Evolutionary conservation across 2,113 vertebrate species (phyloP).

Genomic region (Peromyscus polionotus): DNA sequence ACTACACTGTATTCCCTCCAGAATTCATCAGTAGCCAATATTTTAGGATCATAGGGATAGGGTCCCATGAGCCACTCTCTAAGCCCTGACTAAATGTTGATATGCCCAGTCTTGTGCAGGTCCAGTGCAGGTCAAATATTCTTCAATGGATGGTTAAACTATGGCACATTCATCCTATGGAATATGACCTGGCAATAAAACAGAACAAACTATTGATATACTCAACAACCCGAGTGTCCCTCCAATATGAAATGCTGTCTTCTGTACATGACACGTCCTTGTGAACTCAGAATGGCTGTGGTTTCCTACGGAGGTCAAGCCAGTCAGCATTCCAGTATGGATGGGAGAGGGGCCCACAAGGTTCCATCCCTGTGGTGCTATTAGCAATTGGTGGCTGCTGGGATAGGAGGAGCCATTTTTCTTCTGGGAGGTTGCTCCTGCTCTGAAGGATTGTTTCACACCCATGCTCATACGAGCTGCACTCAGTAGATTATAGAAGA

Average conservation of each 20-base stretch:
- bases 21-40: not conserved
- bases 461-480: not conserved
- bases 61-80: not conserved
- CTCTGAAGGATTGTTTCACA: not conserved
- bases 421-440: not conserved
- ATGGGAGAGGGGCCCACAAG: not conserved
- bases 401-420: not conserved
- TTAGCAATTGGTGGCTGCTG: not conserved
- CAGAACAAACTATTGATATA: not conserved
- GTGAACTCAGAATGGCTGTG: not conserved
- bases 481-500: not conserved
- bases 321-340: not conserved
- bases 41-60: not conserved
- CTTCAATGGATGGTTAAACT: not conserved
- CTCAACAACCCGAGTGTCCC: not conserved
- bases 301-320: not conserved
- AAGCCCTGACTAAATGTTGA: not conserved
- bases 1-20: not conserved
- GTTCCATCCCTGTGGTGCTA: not conserved
- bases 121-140: not conserved
- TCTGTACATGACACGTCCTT: not conserved
- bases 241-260: not conserved
- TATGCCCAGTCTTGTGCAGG: not conserved
- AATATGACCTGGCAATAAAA: not conserved
- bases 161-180: too few species aligned